Evolutionary conservation across 2,888 invertebrate genomes (phyloP).

Genomic region (Griposia aprilina): DNA sequence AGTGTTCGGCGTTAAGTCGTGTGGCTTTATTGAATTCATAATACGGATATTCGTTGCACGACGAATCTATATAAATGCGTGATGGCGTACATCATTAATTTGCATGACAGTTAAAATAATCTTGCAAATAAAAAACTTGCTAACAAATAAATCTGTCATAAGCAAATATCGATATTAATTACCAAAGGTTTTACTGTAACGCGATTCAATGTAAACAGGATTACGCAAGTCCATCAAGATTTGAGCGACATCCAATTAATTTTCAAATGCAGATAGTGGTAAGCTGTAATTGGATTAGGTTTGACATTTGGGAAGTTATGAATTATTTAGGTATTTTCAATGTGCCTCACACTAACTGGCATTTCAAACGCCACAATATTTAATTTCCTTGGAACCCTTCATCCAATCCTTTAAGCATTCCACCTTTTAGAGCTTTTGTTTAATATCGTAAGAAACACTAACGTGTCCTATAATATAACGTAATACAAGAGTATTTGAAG

Average conservation of each 20-base stretch:
- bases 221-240: conserved; percentile 18
- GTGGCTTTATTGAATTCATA: conserved; percentile 1
- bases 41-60: neutral
- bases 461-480: neutral
- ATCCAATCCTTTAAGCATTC: neutral
- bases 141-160: neutral
- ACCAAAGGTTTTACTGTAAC: neutral
- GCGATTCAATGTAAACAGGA: neutral
- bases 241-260: conserved; percentile 30
- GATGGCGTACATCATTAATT: neutral
- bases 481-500: neutral
- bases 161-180: neutral
- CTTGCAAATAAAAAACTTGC: neutral
- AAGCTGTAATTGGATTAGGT: conserved; percentile 13
- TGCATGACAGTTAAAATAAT: neutral
- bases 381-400: neutral
- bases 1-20: conserved; percentile 19
- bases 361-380: neutral
- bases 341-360: neutral
- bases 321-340: neutral
- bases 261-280: conserved; percentile 16
- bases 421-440: neutral
- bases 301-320: conserved; percentile 4
- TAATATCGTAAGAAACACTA: neutral
- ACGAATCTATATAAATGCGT: neutral